phyloP scores from a whole-genome alignment of 2,113 vertebrate genomes.

The Notiomystis cincta region DNA sequence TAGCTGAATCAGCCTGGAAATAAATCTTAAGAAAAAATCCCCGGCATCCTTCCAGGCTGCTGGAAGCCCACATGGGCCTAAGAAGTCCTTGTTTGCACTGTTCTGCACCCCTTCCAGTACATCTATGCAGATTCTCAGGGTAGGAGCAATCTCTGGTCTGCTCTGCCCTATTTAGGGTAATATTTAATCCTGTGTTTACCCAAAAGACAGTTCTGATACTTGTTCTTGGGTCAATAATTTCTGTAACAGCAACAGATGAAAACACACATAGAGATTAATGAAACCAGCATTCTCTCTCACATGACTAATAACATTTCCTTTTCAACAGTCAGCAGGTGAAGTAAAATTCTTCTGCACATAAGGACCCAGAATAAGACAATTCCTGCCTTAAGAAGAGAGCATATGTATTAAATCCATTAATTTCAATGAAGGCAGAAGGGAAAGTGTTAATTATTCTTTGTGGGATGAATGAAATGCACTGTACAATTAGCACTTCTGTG shows the following conservation, averaged over 20 bases:
- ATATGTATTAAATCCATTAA: background rate
- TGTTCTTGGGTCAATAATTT: background rate
- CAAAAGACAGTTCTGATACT: background rate
- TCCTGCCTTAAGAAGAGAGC: background rate
- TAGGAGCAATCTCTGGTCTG: background rate
- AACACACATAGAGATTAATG: background rate
- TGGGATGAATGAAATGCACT: constrained; percentile 39
- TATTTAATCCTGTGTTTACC: background rate
- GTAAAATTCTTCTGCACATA: background rate
- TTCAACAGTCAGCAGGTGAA: background rate
- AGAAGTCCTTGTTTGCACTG: background rate
- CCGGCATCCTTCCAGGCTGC: background rate
- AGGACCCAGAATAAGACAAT: background rate
- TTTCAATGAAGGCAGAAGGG: background rate
- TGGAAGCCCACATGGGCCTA: background rate
- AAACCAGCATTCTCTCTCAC: background rate
- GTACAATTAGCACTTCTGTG: constrained; percentile 48
- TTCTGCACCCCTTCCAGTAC: background rate
- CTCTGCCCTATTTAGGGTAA: background rate
- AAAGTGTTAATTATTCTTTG: constrained; percentile 54
- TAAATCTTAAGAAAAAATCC: background rate
- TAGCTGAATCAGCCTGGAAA: background rate
- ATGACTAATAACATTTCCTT: background rate
- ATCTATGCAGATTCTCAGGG: background rate
- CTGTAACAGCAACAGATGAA: background rate